Evolutionary conservation across 2,888 invertebrate species (phyloP).

Genomic region (Eupithecia exiguata): DNA sequence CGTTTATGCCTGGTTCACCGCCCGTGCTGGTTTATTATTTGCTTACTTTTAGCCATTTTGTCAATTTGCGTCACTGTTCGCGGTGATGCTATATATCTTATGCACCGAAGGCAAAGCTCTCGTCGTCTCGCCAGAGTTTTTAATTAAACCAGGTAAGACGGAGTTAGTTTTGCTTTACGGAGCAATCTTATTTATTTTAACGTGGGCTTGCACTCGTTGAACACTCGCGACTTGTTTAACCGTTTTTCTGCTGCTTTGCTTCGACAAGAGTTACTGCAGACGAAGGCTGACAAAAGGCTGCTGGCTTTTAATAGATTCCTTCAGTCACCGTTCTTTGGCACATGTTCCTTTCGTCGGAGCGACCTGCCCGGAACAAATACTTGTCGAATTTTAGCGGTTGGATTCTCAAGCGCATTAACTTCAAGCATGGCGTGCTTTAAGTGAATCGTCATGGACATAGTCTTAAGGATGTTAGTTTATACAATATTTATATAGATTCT

Average conservation of each 20-base stretch:
- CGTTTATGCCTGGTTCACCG: background rate
- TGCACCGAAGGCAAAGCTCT: constrained; percentile 31
- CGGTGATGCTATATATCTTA: constrained; percentile 31
- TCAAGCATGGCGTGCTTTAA: constrained; percentile 22
- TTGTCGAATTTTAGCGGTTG: constrained; percentile 15
- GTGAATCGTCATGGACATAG: constrained; percentile 25
- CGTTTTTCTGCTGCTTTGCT: constrained; percentile 12
- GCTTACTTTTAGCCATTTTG: constrained; percentile 23
- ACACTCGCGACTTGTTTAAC: constrained; percentile 16
- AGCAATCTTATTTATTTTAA: constrained; percentile 27
- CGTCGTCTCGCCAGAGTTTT: constrained; percentile 13
- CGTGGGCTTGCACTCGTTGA: constrained; percentile 22
- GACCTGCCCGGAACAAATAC: background rate
- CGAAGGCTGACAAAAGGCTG: background rate
- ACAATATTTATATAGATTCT: constrained; percentile 28
- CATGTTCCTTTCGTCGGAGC: background rate
- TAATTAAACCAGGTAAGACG: constrained; percentile 13
- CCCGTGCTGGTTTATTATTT: constrained; percentile 14
- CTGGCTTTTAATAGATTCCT: background rate
- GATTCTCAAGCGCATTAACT: constrained; percentile 14
- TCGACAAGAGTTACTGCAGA: constrained; percentile 1
- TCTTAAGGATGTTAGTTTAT: constrained; percentile 26
- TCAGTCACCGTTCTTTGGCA: background rate
- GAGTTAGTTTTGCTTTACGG: constrained; percentile 30
- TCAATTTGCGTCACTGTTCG: constrained; percentile 28